These are phyloP conservation scores for Xanthorhoe designata DNA, from an alignment of 2,888 invertebrate genomes.

Conservation along the genomic window DNA sequence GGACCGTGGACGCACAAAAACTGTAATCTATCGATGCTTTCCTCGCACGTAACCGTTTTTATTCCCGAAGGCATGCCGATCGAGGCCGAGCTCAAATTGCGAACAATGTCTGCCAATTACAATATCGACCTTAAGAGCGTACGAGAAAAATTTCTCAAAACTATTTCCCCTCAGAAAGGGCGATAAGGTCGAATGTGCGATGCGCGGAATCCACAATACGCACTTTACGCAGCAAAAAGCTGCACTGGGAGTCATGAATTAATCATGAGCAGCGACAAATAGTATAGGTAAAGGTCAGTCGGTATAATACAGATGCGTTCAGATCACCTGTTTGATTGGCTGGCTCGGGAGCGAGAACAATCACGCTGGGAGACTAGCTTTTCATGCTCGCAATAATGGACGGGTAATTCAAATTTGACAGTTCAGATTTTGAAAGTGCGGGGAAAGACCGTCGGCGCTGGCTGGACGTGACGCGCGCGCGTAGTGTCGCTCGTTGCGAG, in stretches of 20 bases:
- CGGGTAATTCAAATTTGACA: slow-evolving; percentile 33
- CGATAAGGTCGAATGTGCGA: slow-evolving; percentile 49
- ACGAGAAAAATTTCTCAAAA: slow-evolving; percentile 50
- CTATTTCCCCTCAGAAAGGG: slow-evolving; percentile 45
- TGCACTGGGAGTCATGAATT: slow-evolving; percentile 70
- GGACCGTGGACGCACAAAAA: slow-evolving; percentile 64
- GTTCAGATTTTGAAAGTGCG: slow-evolving; percentile 47
- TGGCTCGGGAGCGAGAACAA: slow-evolving; percentile 41
- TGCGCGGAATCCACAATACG: slow-evolving; percentile 59
- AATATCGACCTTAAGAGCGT: slow-evolving; percentile 69
- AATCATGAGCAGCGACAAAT: slow-evolving; percentile 80
- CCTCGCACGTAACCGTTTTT: slow-evolving; percentile 74
- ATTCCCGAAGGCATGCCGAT: slow-evolving; percentile 71
- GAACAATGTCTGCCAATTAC: slow-evolving; percentile 65
- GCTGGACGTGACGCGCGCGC: slow-evolving; percentile 58
- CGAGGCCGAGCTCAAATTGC: slow-evolving; percentile 64
- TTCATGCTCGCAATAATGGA: slow-evolving; percentile 23
- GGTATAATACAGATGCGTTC: slow-evolving; percentile 71
- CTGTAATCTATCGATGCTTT: slow-evolving; percentile 79
- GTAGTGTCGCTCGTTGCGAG: slow-evolving; percentile 57
- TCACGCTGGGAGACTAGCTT: slow-evolving; percentile 26
- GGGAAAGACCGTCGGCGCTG: slow-evolving; percentile 58
- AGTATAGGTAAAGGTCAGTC: slow-evolving; percentile 78
- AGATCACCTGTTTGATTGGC: slow-evolving; percentile 71
- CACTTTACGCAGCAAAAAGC: slow-evolving; percentile 72